These are phyloP conservation scores for Octonoba sinensis DNA, from an alignment of 2,888 invertebrate species.

Conservation along the genomic window DNA sequence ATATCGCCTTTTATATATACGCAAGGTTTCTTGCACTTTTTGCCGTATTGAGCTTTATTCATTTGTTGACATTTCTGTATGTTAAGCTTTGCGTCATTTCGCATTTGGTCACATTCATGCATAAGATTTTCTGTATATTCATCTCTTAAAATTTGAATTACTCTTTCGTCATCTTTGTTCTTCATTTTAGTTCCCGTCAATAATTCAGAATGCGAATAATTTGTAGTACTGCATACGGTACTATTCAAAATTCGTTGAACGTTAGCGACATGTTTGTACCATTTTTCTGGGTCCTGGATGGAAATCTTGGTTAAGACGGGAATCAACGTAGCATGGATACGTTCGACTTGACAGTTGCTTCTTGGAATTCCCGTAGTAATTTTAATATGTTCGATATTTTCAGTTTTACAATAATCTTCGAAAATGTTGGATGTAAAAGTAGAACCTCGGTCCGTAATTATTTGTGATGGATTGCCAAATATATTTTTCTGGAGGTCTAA, in stretches of 20 bases:
- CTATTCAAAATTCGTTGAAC: background rate
- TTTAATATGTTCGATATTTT: too few species aligned
- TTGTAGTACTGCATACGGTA: too few species aligned
- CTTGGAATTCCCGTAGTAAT: too few species aligned
- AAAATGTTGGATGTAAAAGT: too few species aligned
- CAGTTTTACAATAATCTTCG: too few species aligned
- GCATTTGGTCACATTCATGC: background rate
- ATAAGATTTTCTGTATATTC: background rate
- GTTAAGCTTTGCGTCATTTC: background rate
- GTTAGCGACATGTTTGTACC: background rate
- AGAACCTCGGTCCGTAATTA: too few species aligned
- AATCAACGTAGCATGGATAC: background rate
- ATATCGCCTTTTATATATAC: constrained; percentile 2
- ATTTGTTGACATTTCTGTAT: background rate
- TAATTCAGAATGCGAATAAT: background rate
- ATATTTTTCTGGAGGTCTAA: too few species aligned
- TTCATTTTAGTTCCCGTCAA: background rate
- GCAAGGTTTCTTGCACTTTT: background rate
- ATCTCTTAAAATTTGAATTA: background rate
- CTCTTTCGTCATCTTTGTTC: background rate
- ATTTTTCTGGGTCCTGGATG: background rate
- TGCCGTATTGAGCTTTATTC: background rate
- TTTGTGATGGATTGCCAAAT: too few species aligned
- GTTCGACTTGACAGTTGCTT: too few species aligned
- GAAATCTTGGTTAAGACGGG: background rate